Conservation (phyloP, 2,113 vertebrate genomes). For the Caloenas nicobarica region DNA sequence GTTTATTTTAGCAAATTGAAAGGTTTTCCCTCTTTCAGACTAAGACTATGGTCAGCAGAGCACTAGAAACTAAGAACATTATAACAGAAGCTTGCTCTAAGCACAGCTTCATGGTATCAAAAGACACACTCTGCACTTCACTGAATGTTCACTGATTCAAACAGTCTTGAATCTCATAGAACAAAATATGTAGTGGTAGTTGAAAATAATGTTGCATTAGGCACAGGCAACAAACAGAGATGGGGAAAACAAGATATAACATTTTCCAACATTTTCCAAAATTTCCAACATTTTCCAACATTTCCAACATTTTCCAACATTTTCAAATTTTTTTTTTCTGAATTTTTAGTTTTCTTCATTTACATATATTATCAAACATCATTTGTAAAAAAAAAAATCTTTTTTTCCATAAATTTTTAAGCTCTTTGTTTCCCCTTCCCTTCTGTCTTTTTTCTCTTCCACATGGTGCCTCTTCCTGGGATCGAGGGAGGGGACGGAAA, state of each 20-base stretch:
- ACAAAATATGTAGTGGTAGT: background rate
- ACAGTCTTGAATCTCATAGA: background rate
- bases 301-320: background rate
- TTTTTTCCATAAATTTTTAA: background rate
- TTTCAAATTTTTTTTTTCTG: background rate
- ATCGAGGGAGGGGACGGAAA: rapidly evolving
- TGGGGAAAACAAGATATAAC: background rate
- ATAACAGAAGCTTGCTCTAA: background rate
- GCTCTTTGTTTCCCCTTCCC: rapidly evolving
- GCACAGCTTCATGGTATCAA: background rate
- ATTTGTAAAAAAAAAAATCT: background rate
- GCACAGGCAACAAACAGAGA: rapidly evolving
- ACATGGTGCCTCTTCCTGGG: rapidly evolving
- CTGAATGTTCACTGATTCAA: background rate
- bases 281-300: background rate
- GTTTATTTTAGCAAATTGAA: slow-evolving; percentile 18
- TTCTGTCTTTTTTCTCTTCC: background rate
- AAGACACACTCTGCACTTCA: background rate
- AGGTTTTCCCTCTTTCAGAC: background rate
- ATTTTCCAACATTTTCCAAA: background rate
- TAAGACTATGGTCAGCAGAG: background rate
- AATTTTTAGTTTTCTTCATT: background rate
- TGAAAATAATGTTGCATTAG: background rate
- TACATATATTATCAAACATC: background rate
- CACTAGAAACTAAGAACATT: background rate